Evolutionary conservation across 1,140 invertebrate species (phyloP), one percentile per base, ranked within the genome.

Genomic region (Hycleus phaleratus): DNA sequence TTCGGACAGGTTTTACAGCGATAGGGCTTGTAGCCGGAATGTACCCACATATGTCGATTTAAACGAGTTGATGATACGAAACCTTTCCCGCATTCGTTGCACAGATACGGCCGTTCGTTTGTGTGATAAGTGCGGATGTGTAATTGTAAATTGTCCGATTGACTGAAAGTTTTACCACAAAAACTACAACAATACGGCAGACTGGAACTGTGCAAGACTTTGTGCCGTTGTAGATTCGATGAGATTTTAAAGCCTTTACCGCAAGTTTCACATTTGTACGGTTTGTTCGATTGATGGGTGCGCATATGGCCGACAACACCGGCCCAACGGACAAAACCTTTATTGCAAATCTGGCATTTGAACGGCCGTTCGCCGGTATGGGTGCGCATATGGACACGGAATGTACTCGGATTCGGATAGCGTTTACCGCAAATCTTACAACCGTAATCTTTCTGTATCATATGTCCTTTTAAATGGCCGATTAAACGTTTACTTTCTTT

Each of bases 51-150:
- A 52, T 73, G 71, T 10, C 68, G 53, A 45, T 68, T 71, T 24
- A 73, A 52, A 24, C 68, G 49, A 2, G 65, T 66, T n/a, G 65
- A 68, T 46, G 60, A 67, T 3, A 68, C 67, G 59, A 68, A 70
- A 4, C 64, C 51, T 58, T 90, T 90, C 4, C 79, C 78, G 66
- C 89, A 92, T 43, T 81, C 79, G 1, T 75, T 77, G 63, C 87
- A 82, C 57, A 81, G 71, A 68, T 84, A 85, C 0, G 85, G 85
- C 42, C 80, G 66, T 58, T 85, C 81, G 2, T 82, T 82, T 0
- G 87, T 89, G 62, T 91, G 88, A 51, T 65, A 63, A 8, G 68
- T 68, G 12, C 68, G 56, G 43, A 67, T 62, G 47, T 73, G 71
- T 10, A 70, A 42, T 58, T 71, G 66, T 46, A 73, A 58, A 61